Base-by-base conservation (phyloP, 1,140 invertebrate species). In the Oedothorax gibbosus region DNA sequence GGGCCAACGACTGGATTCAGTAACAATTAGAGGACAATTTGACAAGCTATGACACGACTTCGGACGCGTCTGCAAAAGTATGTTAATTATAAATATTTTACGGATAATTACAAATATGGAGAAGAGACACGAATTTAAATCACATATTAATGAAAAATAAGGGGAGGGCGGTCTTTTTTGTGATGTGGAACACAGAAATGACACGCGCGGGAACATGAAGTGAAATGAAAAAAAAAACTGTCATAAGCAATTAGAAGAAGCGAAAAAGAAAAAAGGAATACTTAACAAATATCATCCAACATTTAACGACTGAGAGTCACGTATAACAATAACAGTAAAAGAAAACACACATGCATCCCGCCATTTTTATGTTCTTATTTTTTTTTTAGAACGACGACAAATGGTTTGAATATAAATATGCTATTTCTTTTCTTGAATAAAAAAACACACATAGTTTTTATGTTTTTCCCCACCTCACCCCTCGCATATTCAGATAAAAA, bases 51-150 rank as follows among this genome's bases (percentile, higher is more conserved):
- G 35, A 35, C 35, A 35, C 35, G 35, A 35, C 35, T 35, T 35
- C 35, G 35, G 35, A 35, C 35, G 35, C 35, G n/a, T 75, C 51
- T 75, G 53, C 18, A 60, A 62, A 75, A 57, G 72, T 57, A 57
- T 14, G 53, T 21, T 84, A 84, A 76, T 84, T 84, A 84, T 54
- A 84, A 84, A 84, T 84, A 84, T 84, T 35, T 84, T 76, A 84
- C 81, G 20, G 18, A 15, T 84, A 84, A 84, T 84, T 84, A 84
- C 62, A 60, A 84, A 75, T 65, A 8, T 75, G 62, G 18, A 7
- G 51, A 53, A 20, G n/a, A 79, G 62, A 66, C 21, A 56, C 69
- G 81, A 84, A 84, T 84, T 76, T 84, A 84, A 84, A 84, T 84
- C 71, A 68, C 60, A 18, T 72, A 84, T 84, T 75, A 84, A 84